phyloP scores from a whole-genome alignment of 1,140 invertebrate species.

The Scaptomyza montana region DNA sequence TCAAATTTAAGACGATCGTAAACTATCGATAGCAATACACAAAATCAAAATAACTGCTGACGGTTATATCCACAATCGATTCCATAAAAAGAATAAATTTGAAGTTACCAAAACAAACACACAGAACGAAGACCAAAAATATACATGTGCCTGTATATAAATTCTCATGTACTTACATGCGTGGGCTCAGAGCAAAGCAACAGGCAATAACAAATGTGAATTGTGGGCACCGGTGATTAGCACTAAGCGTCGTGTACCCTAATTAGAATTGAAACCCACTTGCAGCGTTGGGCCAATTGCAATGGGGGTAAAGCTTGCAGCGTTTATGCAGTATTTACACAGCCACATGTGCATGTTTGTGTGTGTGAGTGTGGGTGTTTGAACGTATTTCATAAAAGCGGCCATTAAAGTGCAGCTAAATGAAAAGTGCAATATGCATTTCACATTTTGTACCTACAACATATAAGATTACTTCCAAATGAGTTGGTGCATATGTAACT shows the following conservation, averaged over 20 bases:
- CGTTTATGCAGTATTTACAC: background rate
- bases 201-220: conserved; percentile 27
- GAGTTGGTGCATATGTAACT: background rate
- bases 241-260: conserved; percentile 41
- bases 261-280: conserved; percentile 41
- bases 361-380: background rate
- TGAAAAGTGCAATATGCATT: conserved; percentile 26
- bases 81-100: background rate
- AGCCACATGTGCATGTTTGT: background rate
- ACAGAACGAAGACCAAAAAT: too few species aligned
- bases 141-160: background rate
- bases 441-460: conserved; percentile 1
- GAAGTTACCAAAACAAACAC: background rate
- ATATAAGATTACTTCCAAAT: conserved; percentile 1
- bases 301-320: conserved; percentile 21
- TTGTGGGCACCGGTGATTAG: conserved; percentile 27
- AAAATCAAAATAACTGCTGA: background rate
- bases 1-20: background rate
- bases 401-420: conserved; percentile 50
- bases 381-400: conserved; percentile 36
- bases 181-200: conserved; percentile 18
- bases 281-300: conserved; percentile 21
- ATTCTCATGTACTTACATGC: background rate
- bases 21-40: conserved; percentile 8
- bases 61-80: background rate